Percentiles rank a stretch among this genome's conserved stretches.
Evolutionary conservation across 2,888 invertebrate species (phyloP).

Genomic region (Adela reaumurella): DNA sequence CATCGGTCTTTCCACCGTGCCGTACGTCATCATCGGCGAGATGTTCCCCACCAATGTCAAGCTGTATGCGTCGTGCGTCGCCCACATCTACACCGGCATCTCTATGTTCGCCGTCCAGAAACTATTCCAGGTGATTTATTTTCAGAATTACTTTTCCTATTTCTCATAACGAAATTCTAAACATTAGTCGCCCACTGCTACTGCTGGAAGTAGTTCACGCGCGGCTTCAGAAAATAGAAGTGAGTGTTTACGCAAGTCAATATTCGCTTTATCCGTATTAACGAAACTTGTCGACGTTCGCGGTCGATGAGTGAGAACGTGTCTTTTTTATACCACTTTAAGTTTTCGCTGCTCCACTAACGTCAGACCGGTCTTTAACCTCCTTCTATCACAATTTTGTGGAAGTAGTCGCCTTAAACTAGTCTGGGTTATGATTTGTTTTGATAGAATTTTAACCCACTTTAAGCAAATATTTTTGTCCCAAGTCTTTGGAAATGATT

Average conservation of each 20-base stretch:
- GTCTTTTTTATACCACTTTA: not conserved
- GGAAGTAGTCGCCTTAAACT: too few species aligned
- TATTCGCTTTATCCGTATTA: too few species aligned
- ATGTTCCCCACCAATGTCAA: conserved; percentile 63
- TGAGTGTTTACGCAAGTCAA: too few species aligned
- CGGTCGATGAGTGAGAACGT: not conserved
- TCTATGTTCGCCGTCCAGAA: conserved; percentile 61
- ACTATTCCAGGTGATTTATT: conserved; percentile 52
- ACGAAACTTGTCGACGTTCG: not conserved
- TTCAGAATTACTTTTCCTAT: conserved; percentile 2
- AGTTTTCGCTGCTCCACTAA: not conserved
- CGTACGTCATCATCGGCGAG: conserved; percentile 61
- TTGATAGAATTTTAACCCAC: too few species aligned
- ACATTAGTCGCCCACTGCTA: not conserved
- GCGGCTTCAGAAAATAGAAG: not conserved
- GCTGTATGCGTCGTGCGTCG: conserved; percentile 57
- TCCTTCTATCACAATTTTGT: not conserved
- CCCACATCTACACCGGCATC: conserved; percentile 56
- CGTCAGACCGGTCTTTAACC: not conserved
- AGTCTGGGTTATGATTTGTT: too few species aligned
- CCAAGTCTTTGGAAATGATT: too few species aligned
- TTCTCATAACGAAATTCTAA: not conserved
- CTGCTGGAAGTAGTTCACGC: not conserved
- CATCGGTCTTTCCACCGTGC: conserved; percentile 59
- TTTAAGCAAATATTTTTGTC: too few species aligned